Conservation (phyloP, 2,888 invertebrate species). For the Clanis bilineata region DNA sequence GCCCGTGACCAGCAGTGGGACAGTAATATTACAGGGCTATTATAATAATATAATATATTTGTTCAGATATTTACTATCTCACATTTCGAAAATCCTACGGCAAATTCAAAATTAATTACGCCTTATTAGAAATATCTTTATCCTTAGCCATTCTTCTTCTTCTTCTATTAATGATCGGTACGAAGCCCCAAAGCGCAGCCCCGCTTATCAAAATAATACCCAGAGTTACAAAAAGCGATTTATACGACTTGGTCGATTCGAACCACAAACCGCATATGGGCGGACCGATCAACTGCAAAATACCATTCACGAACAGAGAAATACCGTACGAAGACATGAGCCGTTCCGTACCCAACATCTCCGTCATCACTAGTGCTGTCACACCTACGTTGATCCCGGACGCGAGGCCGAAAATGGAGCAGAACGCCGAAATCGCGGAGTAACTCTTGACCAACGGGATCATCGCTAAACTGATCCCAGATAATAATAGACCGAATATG, state of each 20-base stretch:
- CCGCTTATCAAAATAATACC: conserved; percentile 88
- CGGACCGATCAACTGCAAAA: conserved; percentile 90
- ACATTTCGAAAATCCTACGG: too few species aligned
- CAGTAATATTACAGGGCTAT: too few species aligned
- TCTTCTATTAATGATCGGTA: conserved; percentile 85
- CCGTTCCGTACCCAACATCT: conserved; percentile 92
- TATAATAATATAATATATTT: too few species aligned
- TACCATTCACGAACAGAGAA: conserved; percentile 91
- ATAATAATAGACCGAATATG: conserved; percentile 88
- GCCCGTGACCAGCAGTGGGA: too few species aligned
- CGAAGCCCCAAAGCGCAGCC: conserved; percentile 87
- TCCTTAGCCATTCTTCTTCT: conserved; percentile 44
- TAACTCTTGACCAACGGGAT: conserved; percentile 87
- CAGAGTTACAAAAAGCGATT: conserved; percentile 87
- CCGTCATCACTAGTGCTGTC: conserved; percentile 93
- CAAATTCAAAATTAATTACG: conserved; percentile 43
- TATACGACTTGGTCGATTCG: conserved; percentile 84
- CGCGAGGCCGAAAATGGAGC: conserved; percentile 90
- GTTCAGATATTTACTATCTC: too few species aligned
- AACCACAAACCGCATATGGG: conserved; percentile 90
- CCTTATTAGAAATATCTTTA: conserved; percentile 38
- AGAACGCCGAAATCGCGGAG: conserved; percentile 84
- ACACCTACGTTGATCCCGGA: conserved; percentile 93
- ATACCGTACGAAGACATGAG: conserved; percentile 93
- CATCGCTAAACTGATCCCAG: conserved; percentile 87